These are phyloP conservation scores for Setophaga kirtlandii DNA, from an alignment of 2,113 vertebrate species.

Conservation along the genomic window DNA sequence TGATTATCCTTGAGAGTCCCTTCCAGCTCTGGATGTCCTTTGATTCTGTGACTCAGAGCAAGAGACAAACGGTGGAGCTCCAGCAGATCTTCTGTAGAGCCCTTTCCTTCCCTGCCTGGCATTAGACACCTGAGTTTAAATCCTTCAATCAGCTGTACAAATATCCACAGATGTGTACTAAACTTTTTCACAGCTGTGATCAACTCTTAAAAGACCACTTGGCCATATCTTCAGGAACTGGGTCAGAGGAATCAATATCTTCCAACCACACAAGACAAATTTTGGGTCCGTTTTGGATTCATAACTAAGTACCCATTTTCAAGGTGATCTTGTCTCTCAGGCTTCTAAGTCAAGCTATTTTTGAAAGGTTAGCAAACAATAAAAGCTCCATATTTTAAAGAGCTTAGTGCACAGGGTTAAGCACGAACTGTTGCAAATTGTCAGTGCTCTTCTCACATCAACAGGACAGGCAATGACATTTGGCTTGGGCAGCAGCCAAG, in stretches of 20 bases:
- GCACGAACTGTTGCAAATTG: background rate
- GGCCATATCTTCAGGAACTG: background rate
- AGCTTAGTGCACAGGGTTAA: accelerated
- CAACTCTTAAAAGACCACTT: background rate
- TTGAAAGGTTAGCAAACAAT: background rate
- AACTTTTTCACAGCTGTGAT: background rate
- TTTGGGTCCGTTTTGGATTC: background rate
- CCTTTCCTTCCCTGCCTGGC: background rate
- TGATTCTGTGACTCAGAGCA: background rate
- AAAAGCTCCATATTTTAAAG: background rate
- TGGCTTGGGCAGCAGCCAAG: background rate
- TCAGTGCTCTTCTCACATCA: background rate
- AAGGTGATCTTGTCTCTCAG: background rate
- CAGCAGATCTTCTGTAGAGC: background rate
- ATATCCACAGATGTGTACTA: background rate
- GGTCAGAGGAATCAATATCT: background rate
- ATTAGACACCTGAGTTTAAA: background rate
- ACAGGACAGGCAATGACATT: background rate
- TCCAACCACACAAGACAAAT: background rate
- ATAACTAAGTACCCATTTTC: background rate
- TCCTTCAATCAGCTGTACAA: background rate
- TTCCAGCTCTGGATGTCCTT: background rate
- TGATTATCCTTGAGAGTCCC: background rate
- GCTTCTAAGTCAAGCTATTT: background rate
- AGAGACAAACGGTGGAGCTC: background rate